A percentile compares a stretch with the other conserved stretches of the same genome.
These are phyloP conservation scores for Silurus meridionalis DNA, from an alignment of 2,113 vertebrate genomes.

Conservation along the genomic window DNA sequence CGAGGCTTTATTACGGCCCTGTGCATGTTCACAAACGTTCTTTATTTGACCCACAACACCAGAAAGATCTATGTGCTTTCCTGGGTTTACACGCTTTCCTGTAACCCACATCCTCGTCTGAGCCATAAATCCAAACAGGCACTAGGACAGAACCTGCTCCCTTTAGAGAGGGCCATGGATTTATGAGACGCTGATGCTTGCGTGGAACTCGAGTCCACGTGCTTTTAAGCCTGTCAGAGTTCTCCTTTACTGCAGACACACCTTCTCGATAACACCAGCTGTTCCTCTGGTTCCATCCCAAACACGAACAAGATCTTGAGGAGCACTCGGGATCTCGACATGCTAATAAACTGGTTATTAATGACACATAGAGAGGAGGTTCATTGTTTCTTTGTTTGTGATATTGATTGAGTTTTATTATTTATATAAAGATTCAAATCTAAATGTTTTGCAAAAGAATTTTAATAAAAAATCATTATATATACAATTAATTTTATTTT, in stretches of 20 bases:
- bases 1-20: constrained; percentile 52
- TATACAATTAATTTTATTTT: not conserved
- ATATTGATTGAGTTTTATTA: no score
- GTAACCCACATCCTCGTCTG: constrained; percentile 48
- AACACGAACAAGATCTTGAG: not conserved
- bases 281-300: not conserved
- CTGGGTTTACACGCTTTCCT: constrained; percentile 33
- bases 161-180: constrained; percentile 53
- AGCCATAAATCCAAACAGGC: constrained; percentile 56
- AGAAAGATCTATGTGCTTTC: constrained; percentile 37
- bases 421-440: no score
- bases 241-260: constrained; percentile 56
- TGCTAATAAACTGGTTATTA: not conserved
- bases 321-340: not conserved
- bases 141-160: constrained; percentile 41
- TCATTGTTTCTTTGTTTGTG: not conserved
- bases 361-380: not conserved
- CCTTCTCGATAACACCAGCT: not conserved
- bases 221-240: constrained; percentile 35
- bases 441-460: no score
- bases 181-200: constrained; percentile 55
- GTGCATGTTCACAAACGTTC: constrained; percentile 65
- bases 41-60: constrained; percentile 37
- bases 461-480: not conserved
- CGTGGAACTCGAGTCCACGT: constrained; percentile 34